A percentile compares a stretch with the other conserved stretches of the same genome.
Conservation (phyloP, 2,797 vertebrate genomes). For the Sebastes minor region DNA sequence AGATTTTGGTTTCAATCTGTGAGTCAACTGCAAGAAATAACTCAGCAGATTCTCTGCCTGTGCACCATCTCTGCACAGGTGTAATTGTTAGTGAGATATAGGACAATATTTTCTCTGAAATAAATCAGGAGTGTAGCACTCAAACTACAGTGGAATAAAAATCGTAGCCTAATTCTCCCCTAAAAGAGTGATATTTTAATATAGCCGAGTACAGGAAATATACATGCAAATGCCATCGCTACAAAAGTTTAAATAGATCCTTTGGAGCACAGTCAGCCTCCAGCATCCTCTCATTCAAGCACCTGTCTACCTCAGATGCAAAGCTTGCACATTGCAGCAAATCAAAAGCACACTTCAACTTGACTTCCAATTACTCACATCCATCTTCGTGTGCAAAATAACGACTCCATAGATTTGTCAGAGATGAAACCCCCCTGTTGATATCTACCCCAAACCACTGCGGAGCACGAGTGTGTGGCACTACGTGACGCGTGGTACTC, state of each 20-base stretch:
- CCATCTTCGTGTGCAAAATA: slow-evolving; percentile 5
- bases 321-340: background rate
- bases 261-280: background rate
- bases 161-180: background rate
- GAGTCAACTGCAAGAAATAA: slow-evolving; percentile 25
- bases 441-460: background rate
- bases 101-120: background rate
- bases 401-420: background rate
- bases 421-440: background rate
- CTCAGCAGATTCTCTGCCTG: background rate
- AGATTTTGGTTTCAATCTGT: background rate
- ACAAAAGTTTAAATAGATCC: background rate
- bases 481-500: background rate
- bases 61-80: background rate
- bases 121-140: background rate
- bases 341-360: slow-evolving; percentile 7
- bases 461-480: slow-evolving; percentile 1
- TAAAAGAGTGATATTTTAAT: background rate
- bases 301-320: background rate
- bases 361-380: slow-evolving; percentile 34
- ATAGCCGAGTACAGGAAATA: background rate
- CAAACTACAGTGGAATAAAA: background rate
- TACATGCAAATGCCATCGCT: background rate
- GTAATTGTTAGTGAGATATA: background rate
- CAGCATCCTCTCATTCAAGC: slow-evolving; percentile 8